Evolutionary conservation across 2,797 vertebrate species (phyloP).

Genomic region (Buphagus erythrorhynchus): DNA sequence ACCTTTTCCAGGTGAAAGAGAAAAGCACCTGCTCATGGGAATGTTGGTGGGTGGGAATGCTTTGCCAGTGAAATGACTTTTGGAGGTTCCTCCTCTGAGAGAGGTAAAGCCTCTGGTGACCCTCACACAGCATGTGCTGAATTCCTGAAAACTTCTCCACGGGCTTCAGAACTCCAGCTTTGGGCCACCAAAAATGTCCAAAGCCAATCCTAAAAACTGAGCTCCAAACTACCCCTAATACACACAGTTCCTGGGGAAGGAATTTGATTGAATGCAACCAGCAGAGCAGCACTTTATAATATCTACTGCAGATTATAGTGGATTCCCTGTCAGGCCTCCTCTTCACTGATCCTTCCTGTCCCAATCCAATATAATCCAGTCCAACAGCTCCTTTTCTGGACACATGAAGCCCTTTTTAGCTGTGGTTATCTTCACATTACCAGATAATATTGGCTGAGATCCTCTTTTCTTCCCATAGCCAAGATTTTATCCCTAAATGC

Average conservation of each 20-base stretch:
- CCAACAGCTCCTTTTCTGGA: neutral
- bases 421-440: neutral
- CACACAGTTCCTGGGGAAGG: rapidly evolving
- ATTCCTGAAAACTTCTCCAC: rapidly evolving
- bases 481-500: neutral
- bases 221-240: neutral
- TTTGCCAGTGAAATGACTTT: neutral
- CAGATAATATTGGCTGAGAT: neutral
- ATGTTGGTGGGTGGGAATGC: neutral
- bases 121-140: rapidly evolving
- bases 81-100: neutral
- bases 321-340: neutral
- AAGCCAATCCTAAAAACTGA: neutral
- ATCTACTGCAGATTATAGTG: neutral
- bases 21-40: neutral
- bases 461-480: neutral
- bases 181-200: neutral
- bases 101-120: neutral
- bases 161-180: neutral
- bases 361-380: neutral
- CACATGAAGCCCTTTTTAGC: neutral
- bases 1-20: neutral
- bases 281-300: neutral
- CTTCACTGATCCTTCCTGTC: neutral
- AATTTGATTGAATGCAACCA: neutral